These are phyloP conservation scores for Seira ritae DNA, from an alignment of 2,888 invertebrate species.

Conservation along the genomic window DNA sequence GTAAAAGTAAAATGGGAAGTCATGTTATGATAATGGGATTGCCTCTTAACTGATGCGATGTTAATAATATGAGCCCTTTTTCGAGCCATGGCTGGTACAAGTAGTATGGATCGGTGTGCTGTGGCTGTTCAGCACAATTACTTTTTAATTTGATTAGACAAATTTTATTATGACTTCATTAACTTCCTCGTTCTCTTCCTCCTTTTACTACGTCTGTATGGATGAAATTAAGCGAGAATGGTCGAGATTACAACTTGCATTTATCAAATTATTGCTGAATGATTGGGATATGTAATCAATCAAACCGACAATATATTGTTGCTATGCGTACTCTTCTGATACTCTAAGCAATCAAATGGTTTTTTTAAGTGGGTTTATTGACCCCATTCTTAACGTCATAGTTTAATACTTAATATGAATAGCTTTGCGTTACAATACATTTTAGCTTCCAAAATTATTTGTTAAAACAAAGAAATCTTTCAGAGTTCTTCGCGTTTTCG, in stretches of 20 bases:
- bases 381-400: too few relatives aligned
- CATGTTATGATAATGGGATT: conserved; percentile 1
- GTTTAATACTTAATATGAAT: too few relatives aligned
- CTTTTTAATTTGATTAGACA: conserved; percentile 74
- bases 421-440: too few relatives aligned
- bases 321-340: background rate
- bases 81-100: too few relatives aligned
- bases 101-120: too few relatives aligned
- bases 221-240: background rate
- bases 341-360: too few relatives aligned
- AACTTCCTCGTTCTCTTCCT: background rate
- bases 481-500: too few relatives aligned
- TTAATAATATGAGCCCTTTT: background rate
- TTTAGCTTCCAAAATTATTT: too few relatives aligned
- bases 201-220: too few relatives aligned
- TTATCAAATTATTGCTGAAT: background rate
- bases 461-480: too few relatives aligned
- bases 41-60: background rate
- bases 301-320: conserved; percentile 1
- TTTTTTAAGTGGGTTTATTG: too few relatives aligned
- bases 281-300: background rate
- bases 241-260: background rate
- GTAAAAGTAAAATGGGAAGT: background rate
- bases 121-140: conserved; percentile 66
- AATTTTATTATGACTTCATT: conserved; percentile 73